phyloP scores from a whole-genome alignment of 2,797 vertebrate genomes.

The Morelia viridis region DNA sequence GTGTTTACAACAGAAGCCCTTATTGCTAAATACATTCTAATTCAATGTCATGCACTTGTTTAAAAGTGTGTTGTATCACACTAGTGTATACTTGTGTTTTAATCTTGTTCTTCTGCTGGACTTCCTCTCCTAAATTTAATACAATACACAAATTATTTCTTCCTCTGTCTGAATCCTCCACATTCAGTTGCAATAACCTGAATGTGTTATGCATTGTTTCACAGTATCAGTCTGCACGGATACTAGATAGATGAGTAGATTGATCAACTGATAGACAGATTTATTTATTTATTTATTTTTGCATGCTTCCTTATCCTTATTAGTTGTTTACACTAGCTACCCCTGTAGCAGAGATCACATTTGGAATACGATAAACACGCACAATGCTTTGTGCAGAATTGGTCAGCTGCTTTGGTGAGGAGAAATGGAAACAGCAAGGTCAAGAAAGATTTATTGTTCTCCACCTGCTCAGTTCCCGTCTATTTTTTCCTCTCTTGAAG shows the following conservation, averaged over 20 bases:
- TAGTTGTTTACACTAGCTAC: not conserved
- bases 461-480: not conserved
- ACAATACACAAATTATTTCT: slow-evolving; percentile 23
- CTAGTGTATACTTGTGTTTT: slow-evolving; percentile 29
- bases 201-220: not conserved
- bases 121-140: slow-evolving; percentile 30
- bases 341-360: not conserved
- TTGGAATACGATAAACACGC: not conserved
- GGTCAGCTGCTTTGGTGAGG: not conserved
- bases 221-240: not conserved
- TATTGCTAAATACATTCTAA: slow-evolving; percentile 2
- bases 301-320: not conserved
- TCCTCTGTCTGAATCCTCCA: not conserved
- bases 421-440: not conserved
- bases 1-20: slow-evolving; percentile 34
- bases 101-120: slow-evolving; percentile 6
- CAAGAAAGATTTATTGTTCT: not conserved
- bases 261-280: not conserved
- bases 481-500: not conserved
- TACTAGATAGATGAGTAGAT: not conserved
- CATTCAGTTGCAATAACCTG: not conserved
- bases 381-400: not conserved
- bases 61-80: not conserved
- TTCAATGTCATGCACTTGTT: not conserved
- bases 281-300: not conserved